These are phyloP conservation scores for Selenia dentaria DNA, from an alignment of 2,888 invertebrate species.

Conservation along the genomic window DNA sequence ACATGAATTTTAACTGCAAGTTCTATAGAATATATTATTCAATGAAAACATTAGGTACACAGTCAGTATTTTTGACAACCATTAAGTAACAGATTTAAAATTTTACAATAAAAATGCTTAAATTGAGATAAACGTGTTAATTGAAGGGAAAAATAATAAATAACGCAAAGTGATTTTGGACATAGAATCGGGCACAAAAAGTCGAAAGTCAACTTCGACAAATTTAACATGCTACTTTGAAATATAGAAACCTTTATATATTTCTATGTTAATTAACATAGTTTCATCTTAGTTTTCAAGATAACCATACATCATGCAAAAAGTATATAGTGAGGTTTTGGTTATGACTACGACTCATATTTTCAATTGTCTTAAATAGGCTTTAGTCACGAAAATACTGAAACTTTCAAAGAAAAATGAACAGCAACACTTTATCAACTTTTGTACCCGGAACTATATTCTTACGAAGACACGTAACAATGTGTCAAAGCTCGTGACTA, in stretches of 20 bases:
- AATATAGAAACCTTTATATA: no score
- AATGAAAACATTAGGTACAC: conserved; percentile 61
- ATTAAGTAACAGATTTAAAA: conserved; percentile 65
- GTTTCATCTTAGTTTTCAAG: no score
- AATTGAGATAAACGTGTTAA: conserved; percentile 17
- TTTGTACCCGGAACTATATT: conserved; percentile 43
- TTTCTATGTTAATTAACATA: no score
- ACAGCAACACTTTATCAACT: conserved; percentile 27
- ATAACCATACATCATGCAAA: no score
- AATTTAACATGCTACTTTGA: no score
- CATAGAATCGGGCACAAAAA: conserved; percentile 2
- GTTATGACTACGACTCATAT: conserved; percentile 7
- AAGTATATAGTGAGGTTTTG: no score
- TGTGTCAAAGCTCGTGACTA: conserved; percentile 67
- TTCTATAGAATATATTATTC: conserved; percentile 47
- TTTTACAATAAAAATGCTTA: conserved; percentile 36
- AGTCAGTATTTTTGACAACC: conserved; percentile 54
- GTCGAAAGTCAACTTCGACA: no score
- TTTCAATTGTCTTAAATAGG: conserved; percentile 11
- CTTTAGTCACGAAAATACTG: conserved; percentile 22
- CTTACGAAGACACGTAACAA: conserved; percentile 47
- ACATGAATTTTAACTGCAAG: conserved; percentile 60
- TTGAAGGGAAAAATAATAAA: conserved; percentile 13
- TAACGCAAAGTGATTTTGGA: conserved; percentile 20
- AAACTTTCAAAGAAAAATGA: conserved; percentile 3